Evolutionary conservation across 2,797 vertebrate genomes (phyloP).

Genomic region (Eurystomus glaucurus): DNA sequence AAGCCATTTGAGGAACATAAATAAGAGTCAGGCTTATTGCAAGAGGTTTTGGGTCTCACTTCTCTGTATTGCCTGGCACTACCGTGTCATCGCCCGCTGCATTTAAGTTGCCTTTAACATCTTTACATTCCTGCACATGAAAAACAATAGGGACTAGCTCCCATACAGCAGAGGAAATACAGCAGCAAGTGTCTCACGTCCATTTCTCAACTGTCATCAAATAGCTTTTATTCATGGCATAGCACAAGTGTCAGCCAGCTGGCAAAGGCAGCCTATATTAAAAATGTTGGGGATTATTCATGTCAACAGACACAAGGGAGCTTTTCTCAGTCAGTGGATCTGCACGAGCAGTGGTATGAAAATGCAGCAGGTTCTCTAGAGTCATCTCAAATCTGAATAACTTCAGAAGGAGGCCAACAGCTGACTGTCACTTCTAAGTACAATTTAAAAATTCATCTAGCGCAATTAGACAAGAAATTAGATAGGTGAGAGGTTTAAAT

Average conservation of each 20-base stretch:
- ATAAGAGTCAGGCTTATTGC: not conserved
- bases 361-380: slow-evolving; percentile 37
- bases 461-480: fast-evolving
- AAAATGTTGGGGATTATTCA: slow-evolving; percentile 70
- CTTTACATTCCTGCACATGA: not conserved
- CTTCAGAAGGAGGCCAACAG: slow-evolving; percentile 43
- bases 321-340: slow-evolving; percentile 24
- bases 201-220: slow-evolving; percentile 71
- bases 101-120: not conserved
- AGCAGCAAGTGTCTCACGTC: slow-evolving; percentile 29
- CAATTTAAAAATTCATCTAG: not conserved
- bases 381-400: slow-evolving; percentile 35
- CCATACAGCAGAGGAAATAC: slow-evolving; percentile 14
- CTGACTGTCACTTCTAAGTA: slow-evolving; percentile 8
- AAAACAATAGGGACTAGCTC: slow-evolving; percentile 30
- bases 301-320: slow-evolving; percentile 70
- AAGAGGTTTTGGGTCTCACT: not conserved
- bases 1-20: not conserved
- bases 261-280: slow-evolving; percentile 61
- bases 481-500: not conserved
- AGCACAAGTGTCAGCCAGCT: slow-evolving; percentile 74
- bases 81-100: fast-evolving
- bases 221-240: slow-evolving; percentile 74
- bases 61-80: not conserved
- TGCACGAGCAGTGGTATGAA: not conserved